Percentiles rank a stretch among this genome's conserved stretches.
phyloP scores from a whole-genome alignment of 2,797 vertebrate species.

The Ceyx erithaca region DNA sequence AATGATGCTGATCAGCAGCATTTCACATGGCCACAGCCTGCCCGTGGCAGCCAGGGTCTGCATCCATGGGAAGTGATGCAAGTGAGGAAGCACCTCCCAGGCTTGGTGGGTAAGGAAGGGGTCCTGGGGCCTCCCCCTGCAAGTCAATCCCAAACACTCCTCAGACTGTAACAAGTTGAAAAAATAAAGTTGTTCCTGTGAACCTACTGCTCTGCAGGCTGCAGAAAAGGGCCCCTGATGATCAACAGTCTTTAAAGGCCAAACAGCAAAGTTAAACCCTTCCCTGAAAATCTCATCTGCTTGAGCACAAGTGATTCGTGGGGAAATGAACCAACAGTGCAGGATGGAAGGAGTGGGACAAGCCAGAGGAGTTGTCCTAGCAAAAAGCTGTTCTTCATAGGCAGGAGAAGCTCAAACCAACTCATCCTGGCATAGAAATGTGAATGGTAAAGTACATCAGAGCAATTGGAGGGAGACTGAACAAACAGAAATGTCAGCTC shows the following conservation, averaged over 20 bases:
- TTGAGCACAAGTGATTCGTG: not conserved
- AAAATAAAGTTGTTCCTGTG: not conserved
- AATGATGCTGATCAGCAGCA: not conserved
- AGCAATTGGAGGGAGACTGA: not conserved
- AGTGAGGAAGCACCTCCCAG: not conserved
- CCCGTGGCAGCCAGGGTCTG: not conserved
- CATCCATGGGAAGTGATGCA: not conserved
- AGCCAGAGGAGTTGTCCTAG: accelerated
- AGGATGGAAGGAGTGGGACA: not conserved
- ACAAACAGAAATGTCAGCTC: not conserved
- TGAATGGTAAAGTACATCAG: not conserved
- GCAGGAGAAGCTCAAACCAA: not conserved
- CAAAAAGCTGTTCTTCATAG: not conserved
- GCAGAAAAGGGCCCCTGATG: not conserved
- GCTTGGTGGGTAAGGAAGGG: not conserved
- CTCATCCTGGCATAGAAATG: not conserved
- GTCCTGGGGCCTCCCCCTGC: not conserved
- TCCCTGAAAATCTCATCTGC: not conserved
- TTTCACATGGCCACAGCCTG: not conserved
- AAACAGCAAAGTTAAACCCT: not conserved
- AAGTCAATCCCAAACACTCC: not conserved
- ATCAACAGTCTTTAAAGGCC: not conserved
- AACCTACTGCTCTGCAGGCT: not conserved
- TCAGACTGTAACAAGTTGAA: not conserved
- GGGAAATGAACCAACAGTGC: not conserved